Evolutionary conservation across 1,140 invertebrate genomes (phyloP), one percentile per base, ranked within the genome.

Genomic region (Anastatus disparis): DNA sequence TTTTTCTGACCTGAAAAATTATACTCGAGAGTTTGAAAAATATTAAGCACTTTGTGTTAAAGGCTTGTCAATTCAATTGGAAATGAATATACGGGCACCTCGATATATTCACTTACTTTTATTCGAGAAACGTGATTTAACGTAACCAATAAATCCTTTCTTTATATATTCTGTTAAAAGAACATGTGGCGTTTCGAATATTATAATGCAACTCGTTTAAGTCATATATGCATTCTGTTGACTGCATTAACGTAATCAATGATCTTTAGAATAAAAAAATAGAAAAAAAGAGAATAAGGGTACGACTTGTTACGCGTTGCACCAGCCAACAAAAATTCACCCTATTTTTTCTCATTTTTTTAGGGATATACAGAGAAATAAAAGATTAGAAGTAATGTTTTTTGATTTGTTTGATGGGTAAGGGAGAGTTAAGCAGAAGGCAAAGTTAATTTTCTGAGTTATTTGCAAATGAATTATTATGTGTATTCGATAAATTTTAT

Each of bases 121-220:
- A 52, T 64, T 52, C 46, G 46, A 50, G 61, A 40, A 52, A 48
- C 38, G 22, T 64, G 61, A 52, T 64, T 64, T 52, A 52, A 31
- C 24, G 20, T 27, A 6, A 35, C 46, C 61, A 31, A 52, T 64
- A 64, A 64, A 64, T 64, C 46, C 46, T 64, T 35, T 35, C 20
- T 22, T 20, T 26, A 20, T n/a, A n/a, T n/a, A n/a, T n/a, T n/a
- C n/a, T n/a, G n/a, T n/a, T n/a, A n/a, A n/a, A 17, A n/a, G 27
- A 50, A 46, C 42, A 46, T 62, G 58, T 46, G 58, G 58, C 42
- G n/a, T 15, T 24, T 4, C 8, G n/a, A 59, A 24, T 38, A n/a
- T 24, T 59, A 31, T 24, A 42, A 42, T 22, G 9, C n/a, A n/a
- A 20, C 9, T 22, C 20, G 9, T 59, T 24, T 27, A 42, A 17